These are phyloP conservation scores for Tachystola acroxantha DNA, from an alignment of 2,888 invertebrate species.

Conservation along the genomic window DNA sequence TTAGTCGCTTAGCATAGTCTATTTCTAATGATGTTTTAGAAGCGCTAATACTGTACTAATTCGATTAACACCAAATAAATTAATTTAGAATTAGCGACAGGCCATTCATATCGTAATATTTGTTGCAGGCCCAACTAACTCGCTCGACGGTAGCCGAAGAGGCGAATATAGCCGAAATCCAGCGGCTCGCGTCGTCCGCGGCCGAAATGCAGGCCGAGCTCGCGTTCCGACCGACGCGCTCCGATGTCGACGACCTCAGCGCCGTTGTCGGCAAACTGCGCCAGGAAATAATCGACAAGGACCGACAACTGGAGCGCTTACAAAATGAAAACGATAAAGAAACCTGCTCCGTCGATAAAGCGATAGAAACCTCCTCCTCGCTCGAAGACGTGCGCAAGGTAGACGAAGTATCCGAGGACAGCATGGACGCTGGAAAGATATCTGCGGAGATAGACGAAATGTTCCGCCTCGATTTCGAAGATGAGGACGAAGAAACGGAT, in stretches of 20 bases:
- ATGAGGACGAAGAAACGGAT: conserved; percentile 62
- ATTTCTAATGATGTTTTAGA: no score
- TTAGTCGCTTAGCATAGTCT: no score
- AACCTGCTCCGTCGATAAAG: conserved; percentile 23
- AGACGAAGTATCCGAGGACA: conserved; percentile 21
- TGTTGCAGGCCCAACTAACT: conserved; percentile 51
- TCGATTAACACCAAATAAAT: no score
- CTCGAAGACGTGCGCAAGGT: conserved; percentile 30
- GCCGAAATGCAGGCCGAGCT: conserved; percentile 78
- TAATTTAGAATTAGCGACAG: no score
- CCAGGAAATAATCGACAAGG: conserved; percentile 38
- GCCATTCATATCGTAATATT: no score
- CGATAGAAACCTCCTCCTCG: conserved; percentile 28
- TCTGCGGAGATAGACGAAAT: conserved; percentile 69
- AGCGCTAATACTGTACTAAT: no score
- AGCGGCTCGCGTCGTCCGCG: conserved; percentile 64
- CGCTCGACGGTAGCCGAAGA: conserved; percentile 74
- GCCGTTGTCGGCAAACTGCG: conserved; percentile 51
- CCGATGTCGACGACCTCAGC: conserved; percentile 76
- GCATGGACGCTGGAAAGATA: conserved; percentile 53
- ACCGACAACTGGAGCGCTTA: conserved; percentile 32
- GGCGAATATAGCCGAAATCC: conserved; percentile 76
- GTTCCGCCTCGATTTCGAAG: conserved; percentile 65
- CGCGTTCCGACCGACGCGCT: conserved; percentile 77
- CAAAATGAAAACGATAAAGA: conserved; percentile 23